phyloP scores from a whole-genome alignment of 1,140 invertebrate species.

The Lineus longissimus region DNA sequence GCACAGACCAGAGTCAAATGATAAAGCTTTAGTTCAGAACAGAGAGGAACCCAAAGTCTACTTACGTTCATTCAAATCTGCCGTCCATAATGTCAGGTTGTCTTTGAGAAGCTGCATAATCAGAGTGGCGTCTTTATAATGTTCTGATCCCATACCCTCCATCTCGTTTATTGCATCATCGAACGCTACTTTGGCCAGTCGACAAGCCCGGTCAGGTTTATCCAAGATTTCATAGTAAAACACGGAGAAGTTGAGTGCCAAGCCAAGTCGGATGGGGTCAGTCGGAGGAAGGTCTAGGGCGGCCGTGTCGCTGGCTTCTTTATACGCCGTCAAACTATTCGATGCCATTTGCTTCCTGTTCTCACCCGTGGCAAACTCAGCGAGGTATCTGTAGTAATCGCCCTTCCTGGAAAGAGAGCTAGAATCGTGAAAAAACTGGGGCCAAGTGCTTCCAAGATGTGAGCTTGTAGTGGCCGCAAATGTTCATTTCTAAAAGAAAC shows the following conservation, averaged over 20 bases:
- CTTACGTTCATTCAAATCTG: slow-evolving; percentile 69
- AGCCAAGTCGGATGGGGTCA: slow-evolving; percentile 92
- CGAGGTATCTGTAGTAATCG: slow-evolving; percentile 93
- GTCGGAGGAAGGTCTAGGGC: slow-evolving; percentile 97
- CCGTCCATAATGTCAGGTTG: slow-evolving; percentile 69
- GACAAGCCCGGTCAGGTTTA: slow-evolving; percentile 95
- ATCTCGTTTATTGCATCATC: slow-evolving; percentile 66
- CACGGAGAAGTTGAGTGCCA: slow-evolving; percentile 96
- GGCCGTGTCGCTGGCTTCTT: slow-evolving; percentile 97
- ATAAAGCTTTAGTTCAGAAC: background rate
- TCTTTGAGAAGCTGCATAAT: slow-evolving; percentile 96
- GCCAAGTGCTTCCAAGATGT: background rate
- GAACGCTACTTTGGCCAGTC: slow-evolving; percentile 84
- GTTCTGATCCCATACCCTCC: slow-evolving; percentile 87
- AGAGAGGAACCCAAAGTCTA: background rate
- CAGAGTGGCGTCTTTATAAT: slow-evolving; percentile 92
- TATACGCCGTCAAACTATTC: slow-evolving; percentile 93
- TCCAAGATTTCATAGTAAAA: slow-evolving; percentile 99
- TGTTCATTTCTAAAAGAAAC: background rate
- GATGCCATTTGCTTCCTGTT: slow-evolving; percentile 89
- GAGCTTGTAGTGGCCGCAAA: background rate
- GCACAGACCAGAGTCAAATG: background rate
- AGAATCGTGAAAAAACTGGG: slow-evolving; percentile 48
- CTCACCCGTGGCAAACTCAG: slow-evolving; percentile 88
- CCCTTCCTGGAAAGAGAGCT: slow-evolving; percentile 91